These are phyloP conservation scores for Thereva unica DNA, from an alignment of 2,888 invertebrate species.

Conservation along the genomic window DNA sequence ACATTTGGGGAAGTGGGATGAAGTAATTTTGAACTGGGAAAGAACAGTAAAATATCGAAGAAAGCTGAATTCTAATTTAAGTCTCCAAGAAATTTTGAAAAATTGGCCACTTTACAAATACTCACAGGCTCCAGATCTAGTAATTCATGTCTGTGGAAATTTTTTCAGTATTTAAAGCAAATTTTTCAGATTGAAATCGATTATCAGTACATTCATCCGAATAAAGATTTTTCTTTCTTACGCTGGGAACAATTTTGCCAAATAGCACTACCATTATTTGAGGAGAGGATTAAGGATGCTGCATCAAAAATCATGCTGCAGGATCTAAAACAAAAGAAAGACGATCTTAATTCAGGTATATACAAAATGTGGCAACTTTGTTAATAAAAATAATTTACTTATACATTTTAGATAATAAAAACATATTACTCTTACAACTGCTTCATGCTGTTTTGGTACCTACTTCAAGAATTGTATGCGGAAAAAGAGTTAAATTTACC, in stretches of 20 bases:
- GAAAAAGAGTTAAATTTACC: constrained; percentile 14
- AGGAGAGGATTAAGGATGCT: constrained; percentile 6
- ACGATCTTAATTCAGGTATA: not conserved
- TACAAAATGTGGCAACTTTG: not conserved
- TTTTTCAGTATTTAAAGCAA: not conserved
- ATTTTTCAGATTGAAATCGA: constrained; percentile 14
- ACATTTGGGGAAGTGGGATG: constrained; percentile 8
- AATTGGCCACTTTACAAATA: constrained; percentile 17
- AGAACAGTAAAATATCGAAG: not conserved
- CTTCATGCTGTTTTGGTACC: constrained; percentile 12
- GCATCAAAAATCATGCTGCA: not conserved
- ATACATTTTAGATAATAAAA: constrained; percentile 10
- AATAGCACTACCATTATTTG: not conserved
- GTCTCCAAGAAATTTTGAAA: not conserved
- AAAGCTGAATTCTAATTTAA: not conserved
- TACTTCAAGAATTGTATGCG: constrained; percentile 4
- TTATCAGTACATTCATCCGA: constrained; percentile 5
- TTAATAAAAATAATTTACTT: not conserved
- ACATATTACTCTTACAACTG: not conserved
- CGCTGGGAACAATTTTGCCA: constrained; percentile 18
- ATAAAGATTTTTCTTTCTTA: not conserved
- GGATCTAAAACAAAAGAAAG: not conserved
- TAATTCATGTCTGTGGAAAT: not conserved
- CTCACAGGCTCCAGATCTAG: constrained; percentile 22
- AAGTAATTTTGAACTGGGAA: constrained; percentile 11